Conservation (phyloP, 2,888 invertebrate genomes). For the Pterostichus niger region DNA sequence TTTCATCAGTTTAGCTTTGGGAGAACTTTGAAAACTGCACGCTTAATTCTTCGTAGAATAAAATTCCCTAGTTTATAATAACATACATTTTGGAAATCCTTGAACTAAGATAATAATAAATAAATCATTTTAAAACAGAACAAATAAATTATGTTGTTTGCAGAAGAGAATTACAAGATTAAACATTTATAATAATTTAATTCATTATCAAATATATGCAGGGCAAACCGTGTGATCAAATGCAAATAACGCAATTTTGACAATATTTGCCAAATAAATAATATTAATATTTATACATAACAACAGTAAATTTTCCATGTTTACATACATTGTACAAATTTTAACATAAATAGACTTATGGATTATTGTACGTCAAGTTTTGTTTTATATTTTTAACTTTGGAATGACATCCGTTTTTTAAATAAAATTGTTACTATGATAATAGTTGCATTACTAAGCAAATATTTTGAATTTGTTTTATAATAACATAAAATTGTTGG, state of each 20-base stretch:
- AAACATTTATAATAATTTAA: conserved; percentile 36
- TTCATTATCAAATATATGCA: conserved; percentile 24
- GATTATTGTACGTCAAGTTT: conserved; percentile 28
- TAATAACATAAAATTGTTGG: not conserved
- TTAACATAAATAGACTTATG: conserved; percentile 37
- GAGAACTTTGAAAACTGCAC: not conserved
- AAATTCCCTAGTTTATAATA: conserved; percentile 17
- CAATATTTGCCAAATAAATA: conserved; percentile 35
- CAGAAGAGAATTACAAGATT: conserved; percentile 38
- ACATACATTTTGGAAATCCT: not conserved
- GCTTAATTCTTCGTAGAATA: conserved; percentile 4
- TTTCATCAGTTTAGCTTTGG: conserved; percentile 18
- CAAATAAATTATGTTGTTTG: conserved; percentile 18
- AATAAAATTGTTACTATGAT: conserved; percentile 35
- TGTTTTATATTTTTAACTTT: conserved; percentile 15
- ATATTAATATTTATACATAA: conserved; percentile 46
- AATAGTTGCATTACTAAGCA: conserved; percentile 2
- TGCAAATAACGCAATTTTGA: conserved; percentile 39
- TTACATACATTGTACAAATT: conserved; percentile 13
- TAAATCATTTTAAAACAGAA: conserved; percentile 30
- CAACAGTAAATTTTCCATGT: conserved; percentile 44
- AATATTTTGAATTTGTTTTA: conserved; percentile 19
- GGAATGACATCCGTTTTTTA: not conserved
- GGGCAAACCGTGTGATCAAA: conserved; percentile 43
- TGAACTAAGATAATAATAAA: conserved; percentile 14